Base-by-base conservation (phyloP, 2,113 vertebrate genomes). In the Prunella fulvescens region DNA sequence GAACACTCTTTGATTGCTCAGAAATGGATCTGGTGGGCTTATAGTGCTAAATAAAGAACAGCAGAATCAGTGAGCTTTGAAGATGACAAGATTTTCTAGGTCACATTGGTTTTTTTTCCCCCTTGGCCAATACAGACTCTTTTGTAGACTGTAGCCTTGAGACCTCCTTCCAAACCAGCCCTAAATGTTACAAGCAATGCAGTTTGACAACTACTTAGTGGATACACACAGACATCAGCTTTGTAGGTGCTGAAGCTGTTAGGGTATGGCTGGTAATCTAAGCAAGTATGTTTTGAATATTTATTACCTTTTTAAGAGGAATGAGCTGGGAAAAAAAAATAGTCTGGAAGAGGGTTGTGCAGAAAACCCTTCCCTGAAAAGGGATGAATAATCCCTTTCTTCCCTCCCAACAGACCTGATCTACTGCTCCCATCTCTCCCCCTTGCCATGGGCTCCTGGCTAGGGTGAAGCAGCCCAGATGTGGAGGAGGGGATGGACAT, bases 81-180 rank as follows among this genome's bases (percentile, higher is more conserved):
- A 71, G 69, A 93, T 60, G 76, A 93, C 76, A 90, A 54, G 64
- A 78, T 84, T 97, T 96, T 95, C 82, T 94, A 92, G 86, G 95
- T 90, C 93, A 88, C 0, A 0, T 50, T 90, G 76, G 42, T 71
- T 78, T 83, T 86, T 86, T 86, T 42, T 3, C 44, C 88, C 90
- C 72, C 65, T 84, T 91, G 93, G 94, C 94, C 81, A 93, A 81
- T 87, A 78, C 60, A 92, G 76, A 56, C 61, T 81, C 65, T 92
- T 96, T 96, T 96, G 80, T 88, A 81, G 64, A 71, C 20, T 61
- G 40, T 83, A 92, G 87, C 84, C 93, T 86, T 92, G 95, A 93
- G 92, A 93, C 31, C 72, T 79, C 22, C 69, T 90, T 91, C 88
- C 72, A 92, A 81, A 81, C 61, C 57, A 86, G 20, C 42, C 80